Evolutionary conservation across 2,888 invertebrate species (phyloP).

Genomic region (Tetropium fuscum): DNA sequence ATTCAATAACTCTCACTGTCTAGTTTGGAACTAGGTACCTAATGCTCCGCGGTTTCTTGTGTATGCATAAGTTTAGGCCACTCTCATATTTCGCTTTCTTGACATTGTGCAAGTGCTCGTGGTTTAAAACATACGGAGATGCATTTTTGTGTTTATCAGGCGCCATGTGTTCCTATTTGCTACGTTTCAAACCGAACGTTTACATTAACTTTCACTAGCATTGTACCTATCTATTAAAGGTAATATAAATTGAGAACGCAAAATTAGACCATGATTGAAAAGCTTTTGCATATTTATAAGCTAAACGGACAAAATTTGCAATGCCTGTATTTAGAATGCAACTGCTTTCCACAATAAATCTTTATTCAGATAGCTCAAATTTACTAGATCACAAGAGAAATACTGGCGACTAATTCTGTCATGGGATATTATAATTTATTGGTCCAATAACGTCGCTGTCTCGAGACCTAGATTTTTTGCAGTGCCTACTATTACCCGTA

Average conservation of each 20-base stretch:
- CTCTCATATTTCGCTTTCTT: background rate
- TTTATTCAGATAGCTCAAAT: constrained; percentile 17
- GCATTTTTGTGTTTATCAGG: constrained; percentile 23
- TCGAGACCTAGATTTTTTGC: too few relatives aligned
- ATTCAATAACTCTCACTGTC: too few relatives aligned
- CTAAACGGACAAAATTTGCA: constrained; percentile 23
- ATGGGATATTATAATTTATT: too few relatives aligned
- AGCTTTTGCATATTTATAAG: constrained; percentile 40
- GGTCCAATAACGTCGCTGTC: too few relatives aligned
- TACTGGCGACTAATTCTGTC: too few relatives aligned
- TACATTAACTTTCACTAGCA: constrained; percentile 47
- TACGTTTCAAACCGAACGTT: constrained; percentile 37
- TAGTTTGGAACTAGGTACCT: too few relatives aligned
- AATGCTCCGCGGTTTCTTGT: too few relatives aligned
- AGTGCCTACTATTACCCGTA: too few relatives aligned
- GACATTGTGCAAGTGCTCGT: constrained; percentile 1
- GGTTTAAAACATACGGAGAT: constrained; percentile 5
- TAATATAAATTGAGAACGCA: constrained; percentile 45
- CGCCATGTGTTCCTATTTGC: constrained; percentile 17
- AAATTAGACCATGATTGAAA: constrained; percentile 42
- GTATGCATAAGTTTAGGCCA: too few relatives aligned
- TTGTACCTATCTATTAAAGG: constrained; percentile 45
- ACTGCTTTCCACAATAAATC: constrained; percentile 31
- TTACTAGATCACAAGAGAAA: constrained; percentile 10
- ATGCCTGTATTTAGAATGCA: constrained; percentile 26